Evolutionary conservation across 1,140 invertebrate genomes (phyloP).

Genomic region (Hesperophylax magnus): DNA sequence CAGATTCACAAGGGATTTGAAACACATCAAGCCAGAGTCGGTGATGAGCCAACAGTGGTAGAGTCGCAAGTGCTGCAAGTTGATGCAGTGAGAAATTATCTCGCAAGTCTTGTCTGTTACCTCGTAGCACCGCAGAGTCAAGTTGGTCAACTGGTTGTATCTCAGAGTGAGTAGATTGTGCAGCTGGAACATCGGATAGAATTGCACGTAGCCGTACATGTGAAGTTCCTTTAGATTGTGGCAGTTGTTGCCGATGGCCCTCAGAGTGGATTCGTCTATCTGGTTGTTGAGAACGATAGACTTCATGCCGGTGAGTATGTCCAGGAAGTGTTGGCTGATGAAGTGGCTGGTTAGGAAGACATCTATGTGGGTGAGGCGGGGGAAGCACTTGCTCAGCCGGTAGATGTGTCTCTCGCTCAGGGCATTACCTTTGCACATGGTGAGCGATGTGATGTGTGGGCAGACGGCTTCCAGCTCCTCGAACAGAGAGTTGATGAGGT

Average conservation of each 20-base stretch:
- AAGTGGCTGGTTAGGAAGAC: conserved; percentile 44
- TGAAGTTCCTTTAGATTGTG: conserved; percentile 35
- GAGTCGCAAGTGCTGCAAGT: conserved; percentile 30
- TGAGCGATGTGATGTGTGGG: conserved; percentile 37
- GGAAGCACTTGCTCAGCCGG: conserved; percentile 42
- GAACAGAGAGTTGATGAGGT: conserved; percentile 45
- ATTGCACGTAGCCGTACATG: conserved; percentile 49
- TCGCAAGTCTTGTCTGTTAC: conserved; percentile 42
- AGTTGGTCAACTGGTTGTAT: conserved; percentile 30
- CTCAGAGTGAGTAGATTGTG: conserved; percentile 30
- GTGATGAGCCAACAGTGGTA: conserved; percentile 53
- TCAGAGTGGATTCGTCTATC: conserved; percentile 37
- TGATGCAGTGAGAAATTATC: conserved; percentile 13
- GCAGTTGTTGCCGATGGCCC: conserved; percentile 27
- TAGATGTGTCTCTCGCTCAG: conserved; percentile 45
- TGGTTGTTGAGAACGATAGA: conserved; percentile 50
- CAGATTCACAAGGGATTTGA: conserved; percentile 17
- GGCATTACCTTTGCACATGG: conserved; percentile 35
- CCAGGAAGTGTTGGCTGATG: conserved; percentile 37
- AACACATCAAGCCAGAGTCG: conserved; percentile 12
- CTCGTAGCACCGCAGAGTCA: conserved; percentile 44
- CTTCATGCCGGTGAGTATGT: conserved; percentile 32
- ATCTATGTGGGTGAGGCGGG: conserved; percentile 40
- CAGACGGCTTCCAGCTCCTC: conserved; percentile 31
- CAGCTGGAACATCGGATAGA: conserved; percentile 43